Evolutionary conservation across 2,113 vertebrate genomes (phyloP).

Genomic region (Tachycineta bicolor): DNA sequence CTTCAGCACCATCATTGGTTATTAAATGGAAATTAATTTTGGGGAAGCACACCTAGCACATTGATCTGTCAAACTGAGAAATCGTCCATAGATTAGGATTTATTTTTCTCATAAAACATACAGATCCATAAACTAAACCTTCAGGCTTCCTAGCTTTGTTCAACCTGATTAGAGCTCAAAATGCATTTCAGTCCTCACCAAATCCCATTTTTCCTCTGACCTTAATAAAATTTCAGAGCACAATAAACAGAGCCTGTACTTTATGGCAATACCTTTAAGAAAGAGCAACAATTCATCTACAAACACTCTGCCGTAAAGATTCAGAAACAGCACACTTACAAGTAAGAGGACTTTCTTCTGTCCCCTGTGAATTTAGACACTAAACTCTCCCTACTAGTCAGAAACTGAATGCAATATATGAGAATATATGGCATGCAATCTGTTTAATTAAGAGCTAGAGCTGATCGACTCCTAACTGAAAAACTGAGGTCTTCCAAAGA

Average conservation of each 20-base stretch:
- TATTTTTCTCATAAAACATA: neutral
- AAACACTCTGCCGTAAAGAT: neutral
- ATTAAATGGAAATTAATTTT: neutral
- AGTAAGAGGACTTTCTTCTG: neutral
- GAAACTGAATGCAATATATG: fast-evolving
- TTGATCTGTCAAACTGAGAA: neutral
- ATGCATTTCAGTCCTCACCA: neutral
- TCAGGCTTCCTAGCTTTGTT: neutral
- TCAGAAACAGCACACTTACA: neutral
- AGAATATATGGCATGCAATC: neutral
- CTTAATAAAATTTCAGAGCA: neutral
- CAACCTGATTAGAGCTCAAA: neutral
- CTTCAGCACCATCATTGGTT: neutral
- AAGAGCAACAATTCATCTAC: neutral
- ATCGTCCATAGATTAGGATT: neutral
- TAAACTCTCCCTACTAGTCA: neutral
- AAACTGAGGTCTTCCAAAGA: neutral
- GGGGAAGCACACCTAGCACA: neutral
- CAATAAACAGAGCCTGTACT: neutral
- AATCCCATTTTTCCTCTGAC: neutral
- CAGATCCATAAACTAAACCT: neutral
- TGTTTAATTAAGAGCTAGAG: neutral
- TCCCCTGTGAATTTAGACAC: neutral
- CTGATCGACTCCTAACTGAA: neutral
- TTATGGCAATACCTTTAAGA: neutral